Evolutionary conservation across 1,140 invertebrate genomes (phyloP), one percentile per base, ranked within the genome.

Genomic region (Caenorhabditis brenneri): DNA sequence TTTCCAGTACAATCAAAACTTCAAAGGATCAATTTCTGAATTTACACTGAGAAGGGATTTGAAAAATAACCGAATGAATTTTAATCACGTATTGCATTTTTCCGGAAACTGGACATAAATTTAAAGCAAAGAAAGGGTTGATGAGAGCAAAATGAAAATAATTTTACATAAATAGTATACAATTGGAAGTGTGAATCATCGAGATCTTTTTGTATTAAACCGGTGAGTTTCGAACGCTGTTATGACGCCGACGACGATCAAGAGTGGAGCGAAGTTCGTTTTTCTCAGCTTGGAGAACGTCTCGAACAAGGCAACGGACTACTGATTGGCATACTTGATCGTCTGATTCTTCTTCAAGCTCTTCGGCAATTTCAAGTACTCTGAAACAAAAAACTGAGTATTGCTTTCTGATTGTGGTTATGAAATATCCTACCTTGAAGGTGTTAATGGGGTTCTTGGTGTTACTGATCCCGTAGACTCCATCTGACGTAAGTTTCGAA

Each of bases 21-120:
- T 36, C 29, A 36, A 65, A 2, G 29, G n/a, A 46, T n/a, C n/a
- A n/a, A n/a, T n/a, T n/a, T n/a, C n/a, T n/a, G n/a, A 19, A 42
- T 42, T 74, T 74, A 27, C 24, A 27, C 10, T 27, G 10, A 27
- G 24, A 27, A n/a, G n/a, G 24, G 36, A 74, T 42, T 24, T 19
- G 33, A 74, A 24, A 31, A 24, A 36, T 74, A 74, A 74, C 65
- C 65, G 65, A 74, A 74, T 74, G 65, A 74, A 46, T 42, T 42
- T 7, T 24, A 74, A 74, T 74, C 65, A 74, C 65, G 65, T 74
- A 74, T 74, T 74, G 65, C 65, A 74, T 74, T 55, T 65, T 74
- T 74, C 36, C 65, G n/a, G 36, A 42, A 74, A 42, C 19, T 4
- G n/a, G 36, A 19, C 65, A 42, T 42, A 74, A 0, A 74, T 22